Conservation (phyloP, 2,888 invertebrate genomes). For the Lissonota sp. region DNA sequence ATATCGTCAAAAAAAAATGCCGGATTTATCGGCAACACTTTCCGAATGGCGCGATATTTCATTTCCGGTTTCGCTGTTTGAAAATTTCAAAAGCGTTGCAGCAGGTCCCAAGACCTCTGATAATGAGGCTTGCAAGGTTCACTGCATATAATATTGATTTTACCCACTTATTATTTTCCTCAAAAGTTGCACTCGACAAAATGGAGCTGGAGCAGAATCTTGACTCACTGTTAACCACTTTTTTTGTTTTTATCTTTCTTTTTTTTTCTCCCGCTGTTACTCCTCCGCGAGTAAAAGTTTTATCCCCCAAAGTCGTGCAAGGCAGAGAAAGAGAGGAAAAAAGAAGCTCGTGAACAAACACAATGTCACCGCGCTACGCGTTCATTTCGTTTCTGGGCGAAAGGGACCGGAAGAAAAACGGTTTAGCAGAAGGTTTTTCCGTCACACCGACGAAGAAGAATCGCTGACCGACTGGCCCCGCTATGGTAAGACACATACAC, state of each 20-base stretch:
- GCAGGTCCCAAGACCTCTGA: too few species aligned
- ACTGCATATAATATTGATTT: too few species aligned
- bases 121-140: too few species aligned
- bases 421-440: constrained; percentile 28
- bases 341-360: constrained; percentile 32
- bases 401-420: constrained; percentile 27
- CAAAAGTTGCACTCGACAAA: too few species aligned
- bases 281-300: constrained; percentile 3
- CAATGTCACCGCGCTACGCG: constrained; percentile 63
- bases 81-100: too few species aligned
- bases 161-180: too few species aligned
- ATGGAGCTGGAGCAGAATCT: too few species aligned
- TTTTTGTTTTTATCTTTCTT: not conserved
- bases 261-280: constrained; percentile 11
- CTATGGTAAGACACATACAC: not conserved
- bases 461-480: constrained; percentile 67
- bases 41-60: too few species aligned
- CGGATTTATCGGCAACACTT: too few species aligned
- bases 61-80: too few species aligned
- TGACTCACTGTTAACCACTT: not conserved
- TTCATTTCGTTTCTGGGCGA: constrained; percentile 51
- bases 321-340: constrained; percentile 29
- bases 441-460: constrained; percentile 61
- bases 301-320: not conserved
- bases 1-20: too few species aligned